Percentiles rank a stretch among this genome's conserved stretches.
phyloP scores from a whole-genome alignment of 2,113 vertebrate genomes.

The Vidua chalybeata region DNA sequence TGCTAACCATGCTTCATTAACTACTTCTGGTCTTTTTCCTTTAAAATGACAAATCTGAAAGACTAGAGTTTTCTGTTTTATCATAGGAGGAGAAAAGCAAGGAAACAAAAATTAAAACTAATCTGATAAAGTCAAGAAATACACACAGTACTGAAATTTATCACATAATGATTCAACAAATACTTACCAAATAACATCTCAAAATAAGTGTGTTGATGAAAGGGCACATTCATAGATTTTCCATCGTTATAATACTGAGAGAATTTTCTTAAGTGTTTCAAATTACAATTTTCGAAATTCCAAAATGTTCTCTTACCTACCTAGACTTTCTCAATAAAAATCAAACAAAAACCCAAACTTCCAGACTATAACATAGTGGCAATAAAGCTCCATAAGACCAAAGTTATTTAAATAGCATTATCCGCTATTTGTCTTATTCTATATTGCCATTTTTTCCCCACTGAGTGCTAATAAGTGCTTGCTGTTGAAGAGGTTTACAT shows the following conservation, averaged over 20 bases:
- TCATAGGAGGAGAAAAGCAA: neutral
- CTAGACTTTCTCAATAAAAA: neutral
- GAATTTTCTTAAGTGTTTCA: neutral
- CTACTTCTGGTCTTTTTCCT: neutral
- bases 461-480: constrained; percentile 68
- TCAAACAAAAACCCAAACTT: neutral
- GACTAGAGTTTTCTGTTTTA: neutral
- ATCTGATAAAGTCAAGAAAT: neutral
- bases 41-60: neutral
- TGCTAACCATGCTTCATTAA: neutral
- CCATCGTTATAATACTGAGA: neutral
- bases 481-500: constrained; percentile 67
- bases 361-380: neutral
- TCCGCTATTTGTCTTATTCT: constrained; percentile 67
- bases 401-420: constrained; percentile 65
- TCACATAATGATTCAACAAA: neutral
- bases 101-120: neutral
- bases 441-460: constrained; percentile 49
- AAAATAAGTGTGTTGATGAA: neutral
- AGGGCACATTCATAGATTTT: neutral
- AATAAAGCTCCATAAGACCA: constrained; percentile 38
- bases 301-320: neutral
- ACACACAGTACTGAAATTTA: neutral
- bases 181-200: neutral
- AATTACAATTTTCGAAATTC: neutral